Evolutionary conservation across 2,797 vertebrate species (phyloP), one percentile per base, ranked within the genome.

Genomic region (Coluber constrictor): DNA sequence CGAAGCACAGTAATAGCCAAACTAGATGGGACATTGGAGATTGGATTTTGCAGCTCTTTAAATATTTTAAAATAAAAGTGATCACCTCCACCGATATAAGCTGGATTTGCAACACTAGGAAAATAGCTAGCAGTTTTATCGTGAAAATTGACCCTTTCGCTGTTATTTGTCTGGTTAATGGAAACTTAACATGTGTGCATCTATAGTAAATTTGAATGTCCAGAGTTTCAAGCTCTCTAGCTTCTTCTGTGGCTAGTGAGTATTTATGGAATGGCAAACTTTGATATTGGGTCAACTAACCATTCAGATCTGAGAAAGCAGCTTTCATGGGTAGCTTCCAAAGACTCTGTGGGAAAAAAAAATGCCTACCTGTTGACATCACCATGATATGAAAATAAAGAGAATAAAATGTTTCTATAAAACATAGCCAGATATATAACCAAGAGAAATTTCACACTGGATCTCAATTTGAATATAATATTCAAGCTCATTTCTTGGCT

Each of bases 391-490:
- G 1, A 91, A 51, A 55, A 70, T 51, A n/a, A 29, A 93, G 90
- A 74, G 90, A 43, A 87, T n/a, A 90, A 90, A 90, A 74, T 51
- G 86, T 93, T 88, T 88, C 92, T 74, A 25, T 90, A 88, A 87
- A 87, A 74, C 70, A 57, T 37, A 29, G 54, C 32, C 79, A 59
- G 55, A 61, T 90, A 90, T 47, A 93, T 59, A n/a, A 74, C 55
- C 57, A 55, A 74, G 37, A 32, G 61, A 93, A 88, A 93, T 60
- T 74, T 87, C 83, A 90, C 29, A 70, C 89, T 90, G 54, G 56
- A 51, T 93, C 83, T 90, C 63, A 93, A n/a, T 87, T 93, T 86
- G 89, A 86, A 88, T 88, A 74, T 93, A 43, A 90, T 74, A 32
- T 87, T 27, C 5, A 23, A 51, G 27, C 18, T 87, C 83, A 87